Conservation (phyloP, 2,113 vertebrate species). For the Heptranchias perlo region DNA sequence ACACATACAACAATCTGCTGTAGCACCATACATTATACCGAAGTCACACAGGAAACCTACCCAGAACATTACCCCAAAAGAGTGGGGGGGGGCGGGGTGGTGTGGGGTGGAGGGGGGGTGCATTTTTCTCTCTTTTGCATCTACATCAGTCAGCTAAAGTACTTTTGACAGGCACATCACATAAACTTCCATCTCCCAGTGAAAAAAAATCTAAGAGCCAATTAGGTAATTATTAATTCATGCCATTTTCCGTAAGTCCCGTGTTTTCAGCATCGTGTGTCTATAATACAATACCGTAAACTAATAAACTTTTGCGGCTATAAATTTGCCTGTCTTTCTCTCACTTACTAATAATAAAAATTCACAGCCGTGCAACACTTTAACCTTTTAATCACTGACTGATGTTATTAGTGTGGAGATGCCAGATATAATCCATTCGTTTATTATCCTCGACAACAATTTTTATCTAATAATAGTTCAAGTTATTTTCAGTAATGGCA, state of each 20-base stretch:
- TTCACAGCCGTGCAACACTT: slow-evolving; percentile 31
- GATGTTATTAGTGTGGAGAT: neutral
- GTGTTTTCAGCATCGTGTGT: slow-evolving; percentile 77
- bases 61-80: neutral
- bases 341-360: slow-evolving; percentile 37
- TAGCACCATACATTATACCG: slow-evolving; percentile 26
- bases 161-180: slow-evolving; percentile 68
- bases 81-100: neutral
- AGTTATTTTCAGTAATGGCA: neutral
- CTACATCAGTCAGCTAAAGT: slow-evolving; percentile 58
- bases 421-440: slow-evolving; percentile 17
- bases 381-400: slow-evolving; percentile 37
- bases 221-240: slow-evolving; percentile 99
- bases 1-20: slow-evolving; percentile 36
- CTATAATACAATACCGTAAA: slow-evolving; percentile 67
- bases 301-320: slow-evolving; percentile 70
- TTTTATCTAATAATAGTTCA: neutral
- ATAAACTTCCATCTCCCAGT: slow-evolving; percentile 71
- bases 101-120: slow-evolving; percentile 29
- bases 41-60: slow-evolving; percentile 20
- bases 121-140: slow-evolving; percentile 48
- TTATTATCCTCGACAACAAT: neutral
- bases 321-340: slow-evolving; percentile 36
- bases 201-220: slow-evolving; percentile 74
- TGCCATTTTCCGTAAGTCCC: slow-evolving; percentile 91